These are phyloP conservation scores for Phenganax marumi DNA, from an alignment of 92 coral and sea anemone genomes.

Conservation along the genomic window DNA sequence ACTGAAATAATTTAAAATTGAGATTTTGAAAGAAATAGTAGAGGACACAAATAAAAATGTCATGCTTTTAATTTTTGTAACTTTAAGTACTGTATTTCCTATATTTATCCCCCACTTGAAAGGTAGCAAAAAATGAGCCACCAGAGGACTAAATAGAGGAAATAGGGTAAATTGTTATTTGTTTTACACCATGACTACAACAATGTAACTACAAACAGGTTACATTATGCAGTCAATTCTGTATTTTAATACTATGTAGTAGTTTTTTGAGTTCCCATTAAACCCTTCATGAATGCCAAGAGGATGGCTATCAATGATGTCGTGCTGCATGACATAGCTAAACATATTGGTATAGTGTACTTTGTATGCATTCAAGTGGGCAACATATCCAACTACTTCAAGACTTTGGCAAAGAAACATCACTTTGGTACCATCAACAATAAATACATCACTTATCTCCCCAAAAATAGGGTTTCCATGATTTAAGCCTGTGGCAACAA, in stretches of 20 bases:
- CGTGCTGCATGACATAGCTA: not conserved
- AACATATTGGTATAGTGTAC: not conserved
- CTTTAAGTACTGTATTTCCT: too few relatives aligned
- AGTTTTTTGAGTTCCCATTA: not conserved
- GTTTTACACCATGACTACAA: not conserved
- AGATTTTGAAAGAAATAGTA: too few relatives aligned
- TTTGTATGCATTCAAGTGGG: slow-evolving; percentile 7
- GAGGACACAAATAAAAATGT: too few relatives aligned
- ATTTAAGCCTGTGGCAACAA: slow-evolving; percentile 32
- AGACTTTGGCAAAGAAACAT: slow-evolving; percentile 37
- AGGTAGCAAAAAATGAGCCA: too few relatives aligned
- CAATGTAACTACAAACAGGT: not conserved
- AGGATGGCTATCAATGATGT: not conserved
- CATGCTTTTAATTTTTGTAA: too few relatives aligned
- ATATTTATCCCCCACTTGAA: too few relatives aligned
- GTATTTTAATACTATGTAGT: not conserved
- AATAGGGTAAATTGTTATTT: too few relatives aligned
- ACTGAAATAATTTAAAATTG: too few relatives aligned
- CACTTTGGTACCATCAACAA: slow-evolving; percentile 47
- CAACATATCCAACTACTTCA: slow-evolving; percentile 29
- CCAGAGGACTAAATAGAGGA: not conserved
- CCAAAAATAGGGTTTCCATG: slow-evolving; percentile 61
- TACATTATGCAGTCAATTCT: not conserved
- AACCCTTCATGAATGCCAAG: slow-evolving; percentile 6
- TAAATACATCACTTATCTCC: slow-evolving; percentile 40